Base-by-base conservation (phyloP, 2,113 vertebrate species). In the Anarrhichthys ocellatus region DNA sequence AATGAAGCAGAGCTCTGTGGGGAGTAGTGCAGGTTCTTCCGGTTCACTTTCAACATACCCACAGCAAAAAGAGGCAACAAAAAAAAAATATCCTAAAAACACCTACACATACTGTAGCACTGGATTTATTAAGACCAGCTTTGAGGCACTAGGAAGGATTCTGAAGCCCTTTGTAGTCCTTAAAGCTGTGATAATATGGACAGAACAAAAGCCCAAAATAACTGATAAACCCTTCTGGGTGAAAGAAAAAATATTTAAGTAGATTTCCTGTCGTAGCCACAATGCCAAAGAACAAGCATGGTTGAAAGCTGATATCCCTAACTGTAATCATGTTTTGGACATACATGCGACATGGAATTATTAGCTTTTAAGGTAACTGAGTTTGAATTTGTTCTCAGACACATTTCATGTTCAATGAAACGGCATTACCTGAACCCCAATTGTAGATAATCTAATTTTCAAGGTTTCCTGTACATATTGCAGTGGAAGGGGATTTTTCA, bases 1-100 rank as follows among this genome's bases (percentile, higher is more conserved):
- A 89, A 87, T 80, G 78, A 90, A 91, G 63, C 78, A 78, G 69
- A 22, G 64, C 86, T 83, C 78, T 77, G 83, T 86, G 81, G 85
- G 74, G 82, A 90, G 81, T 68, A 86, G 94, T 93, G 92, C 94
- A 91, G 81, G 94, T 95, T 93, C 93, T 95, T 96, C 93, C 91
- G 92, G 95, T 95, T 94, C 87, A 92, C 84, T 88, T 95, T 87
- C 82, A 91, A 88, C 65, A 92, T 91, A 95, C 85, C 89, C 71
- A 42, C 48, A 80, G 82, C 59, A 89, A 81, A 88, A 88, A 64
- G 75, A 78, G 91, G 73, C 83, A 87, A 91, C 44, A 59, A 24
- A 65, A 74, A 64, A 62, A 27, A 10, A 38, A 36, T 10, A 42
- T 3, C 63, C 59, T 27, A 65, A 79, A 58, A 68, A 81, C 66